phyloP scores from a whole-genome alignment of 2,888 invertebrate genomes.

The Fissipunctia ypsillon region DNA sequence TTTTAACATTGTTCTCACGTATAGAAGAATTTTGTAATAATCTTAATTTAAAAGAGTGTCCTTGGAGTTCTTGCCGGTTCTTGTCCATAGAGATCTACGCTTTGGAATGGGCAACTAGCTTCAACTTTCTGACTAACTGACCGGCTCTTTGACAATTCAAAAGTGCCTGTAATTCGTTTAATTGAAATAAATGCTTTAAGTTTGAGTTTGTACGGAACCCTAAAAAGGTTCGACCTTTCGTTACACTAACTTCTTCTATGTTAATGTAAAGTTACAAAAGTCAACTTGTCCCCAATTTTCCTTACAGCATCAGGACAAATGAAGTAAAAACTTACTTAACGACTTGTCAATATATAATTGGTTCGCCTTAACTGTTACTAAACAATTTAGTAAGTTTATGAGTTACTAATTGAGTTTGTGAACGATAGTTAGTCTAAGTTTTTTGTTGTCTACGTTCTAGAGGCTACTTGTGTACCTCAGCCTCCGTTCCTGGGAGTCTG shows the following conservation, averaged over 20 bases:
- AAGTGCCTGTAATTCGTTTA: too few species aligned
- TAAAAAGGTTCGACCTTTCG: background rate
- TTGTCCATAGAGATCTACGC: too few species aligned
- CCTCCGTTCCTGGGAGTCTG: background rate
- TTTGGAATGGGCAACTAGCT: too few species aligned
- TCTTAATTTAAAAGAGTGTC: too few species aligned
- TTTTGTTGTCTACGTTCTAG: background rate
- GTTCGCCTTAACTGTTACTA: conserved; percentile 45
- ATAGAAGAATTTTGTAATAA: too few species aligned
- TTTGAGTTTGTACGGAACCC: too few species aligned
- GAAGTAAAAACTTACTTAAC: conserved; percentile 27
- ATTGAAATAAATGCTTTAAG: too few species aligned
- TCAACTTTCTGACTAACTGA: too few species aligned
- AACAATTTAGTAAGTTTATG: conserved; percentile 46
- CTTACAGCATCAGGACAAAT: conserved; percentile 17
- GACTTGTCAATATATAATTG: conserved; percentile 62
- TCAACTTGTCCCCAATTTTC: conserved; percentile 15
- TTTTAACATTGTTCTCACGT: too few species aligned
- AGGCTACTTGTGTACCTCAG: background rate
- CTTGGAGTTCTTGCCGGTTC: too few species aligned
- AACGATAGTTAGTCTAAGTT: conserved; percentile 24
- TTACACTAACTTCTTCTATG: background rate
- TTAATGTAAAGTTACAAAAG: conserved; percentile 12
- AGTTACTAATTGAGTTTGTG: conserved; percentile 43
- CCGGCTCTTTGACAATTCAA: too few species aligned